These are phyloP conservation scores for Chelonus insularis DNA, from an alignment of 1,140 invertebrate species.

Conservation along the genomic window DNA sequence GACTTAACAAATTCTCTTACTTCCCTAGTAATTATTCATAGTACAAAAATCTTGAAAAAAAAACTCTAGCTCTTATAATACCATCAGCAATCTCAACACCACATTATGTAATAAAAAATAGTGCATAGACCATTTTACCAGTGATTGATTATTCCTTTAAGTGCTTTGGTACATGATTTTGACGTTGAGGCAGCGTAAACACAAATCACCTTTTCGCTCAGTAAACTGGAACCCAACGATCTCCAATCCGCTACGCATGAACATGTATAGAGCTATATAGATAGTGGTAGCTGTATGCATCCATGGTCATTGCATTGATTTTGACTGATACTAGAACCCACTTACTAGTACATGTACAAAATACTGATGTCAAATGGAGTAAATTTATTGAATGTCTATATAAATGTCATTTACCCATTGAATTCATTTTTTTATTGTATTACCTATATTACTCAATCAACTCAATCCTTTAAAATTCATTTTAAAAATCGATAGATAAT, in stretches of 20 bases:
- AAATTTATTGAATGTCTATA: too few relatives aligned
- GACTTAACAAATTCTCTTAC: too few relatives aligned
- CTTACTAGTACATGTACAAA: not conserved
- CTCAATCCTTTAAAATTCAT: too few relatives aligned
- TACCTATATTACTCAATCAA: too few relatives aligned
- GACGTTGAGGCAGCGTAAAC: constrained; percentile 18
- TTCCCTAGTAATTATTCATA: too few relatives aligned
- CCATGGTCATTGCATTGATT: not conserved
- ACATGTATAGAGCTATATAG: not conserved
- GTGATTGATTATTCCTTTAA: constrained; percentile 1
- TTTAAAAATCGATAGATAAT: too few relatives aligned
- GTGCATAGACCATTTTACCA: not conserved
- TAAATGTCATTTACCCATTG: too few relatives aligned
- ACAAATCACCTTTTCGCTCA: constrained; percentile 17
- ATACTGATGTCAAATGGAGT: too few relatives aligned
- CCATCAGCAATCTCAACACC: too few relatives aligned
- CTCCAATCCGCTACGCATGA: constrained; percentile 6
- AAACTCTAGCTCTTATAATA: too few relatives aligned
- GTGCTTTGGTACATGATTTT: not conserved
- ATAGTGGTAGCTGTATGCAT: not conserved
- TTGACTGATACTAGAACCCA: constrained; percentile 8
- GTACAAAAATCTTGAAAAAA: too few relatives aligned
- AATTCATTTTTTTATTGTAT: too few relatives aligned
- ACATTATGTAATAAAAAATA: not conserved
- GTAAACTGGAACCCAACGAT: constrained; percentile 6